Conservation (phyloP, 2,113 vertebrate genomes). For the Anarhynchus alexandrinus region DNA sequence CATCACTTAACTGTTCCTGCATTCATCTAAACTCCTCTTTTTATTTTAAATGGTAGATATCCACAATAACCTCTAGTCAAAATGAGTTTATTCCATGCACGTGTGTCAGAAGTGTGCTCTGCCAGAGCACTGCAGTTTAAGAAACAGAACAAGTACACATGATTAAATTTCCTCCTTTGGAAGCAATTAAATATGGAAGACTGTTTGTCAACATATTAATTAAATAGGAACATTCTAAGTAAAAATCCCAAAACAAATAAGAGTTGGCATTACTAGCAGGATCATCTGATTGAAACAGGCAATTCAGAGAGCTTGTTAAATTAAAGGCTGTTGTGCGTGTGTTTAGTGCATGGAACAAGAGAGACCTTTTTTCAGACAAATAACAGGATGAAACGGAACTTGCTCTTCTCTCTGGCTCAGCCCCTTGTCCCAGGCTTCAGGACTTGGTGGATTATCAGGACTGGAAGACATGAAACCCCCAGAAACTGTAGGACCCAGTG, state of each 20-base stretch:
- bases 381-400: not conserved
- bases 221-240: slow-evolving; percentile 40
- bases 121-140: slow-evolving; percentile 20
- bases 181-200: slow-evolving; percentile 44
- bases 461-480: not conserved
- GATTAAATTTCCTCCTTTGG: slow-evolving; percentile 47
- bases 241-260: slow-evolving; percentile 31
- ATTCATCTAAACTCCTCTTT: not conserved
- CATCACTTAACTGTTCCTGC: not conserved
- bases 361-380: not conserved
- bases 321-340: not conserved
- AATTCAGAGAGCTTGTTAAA: not conserved
- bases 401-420: not conserved
- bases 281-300: slow-evolving; percentile 36
- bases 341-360: not conserved
- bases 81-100: not conserved
- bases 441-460: not conserved
- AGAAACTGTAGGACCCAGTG: not conserved
- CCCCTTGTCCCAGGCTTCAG: not conserved
- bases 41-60: not conserved
- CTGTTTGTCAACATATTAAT: slow-evolving; percentile 62
- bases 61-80: not conserved
- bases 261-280: slow-evolving; percentile 33
- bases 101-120: slow-evolving; percentile 1
- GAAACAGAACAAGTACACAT: slow-evolving; percentile 34